Evolutionary conservation across 2,113 vertebrate genomes (phyloP).

Genomic region (Chroicocephalus ridibundus): DNA sequence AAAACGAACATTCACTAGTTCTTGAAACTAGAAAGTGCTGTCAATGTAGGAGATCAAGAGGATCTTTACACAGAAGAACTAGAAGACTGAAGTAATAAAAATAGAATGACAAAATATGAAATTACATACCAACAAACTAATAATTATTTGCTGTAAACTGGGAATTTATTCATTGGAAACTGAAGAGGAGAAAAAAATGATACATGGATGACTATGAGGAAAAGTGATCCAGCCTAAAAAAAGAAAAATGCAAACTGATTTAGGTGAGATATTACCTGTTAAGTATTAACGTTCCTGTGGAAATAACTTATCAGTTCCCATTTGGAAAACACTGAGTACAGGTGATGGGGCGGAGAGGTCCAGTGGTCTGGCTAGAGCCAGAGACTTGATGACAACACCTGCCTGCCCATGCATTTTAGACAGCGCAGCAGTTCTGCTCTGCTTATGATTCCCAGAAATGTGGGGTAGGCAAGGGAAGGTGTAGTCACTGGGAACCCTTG

Average conservation of each 20-base stretch:
- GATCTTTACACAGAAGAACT: not conserved
- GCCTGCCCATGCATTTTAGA: not conserved
- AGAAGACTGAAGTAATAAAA: not conserved
- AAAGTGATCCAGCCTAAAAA: not conserved
- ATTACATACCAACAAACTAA: not conserved
- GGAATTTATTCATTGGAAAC: not conserved
- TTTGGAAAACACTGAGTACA: not conserved
- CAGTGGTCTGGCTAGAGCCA: rapidly evolving
- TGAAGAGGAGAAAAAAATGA: not conserved
- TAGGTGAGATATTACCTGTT: not conserved
- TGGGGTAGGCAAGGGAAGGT: not conserved
- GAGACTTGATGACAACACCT: not conserved
- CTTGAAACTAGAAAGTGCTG: not conserved
- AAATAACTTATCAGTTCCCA: not conserved
- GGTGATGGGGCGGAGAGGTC: not conserved
- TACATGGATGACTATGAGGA: not conserved
- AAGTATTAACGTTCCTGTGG: not conserved
- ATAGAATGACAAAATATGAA: not conserved
- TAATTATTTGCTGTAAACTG: not conserved
- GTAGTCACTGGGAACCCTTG: not conserved
- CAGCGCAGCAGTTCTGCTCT: not conserved
- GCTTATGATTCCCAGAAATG: not conserved
- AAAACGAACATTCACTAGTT: not conserved
- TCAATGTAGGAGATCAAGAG: not conserved
- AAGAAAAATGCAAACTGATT: not conserved